Conservation (phyloP, 2,888 invertebrate species). For the Phytoseiulus persimilis region DNA sequence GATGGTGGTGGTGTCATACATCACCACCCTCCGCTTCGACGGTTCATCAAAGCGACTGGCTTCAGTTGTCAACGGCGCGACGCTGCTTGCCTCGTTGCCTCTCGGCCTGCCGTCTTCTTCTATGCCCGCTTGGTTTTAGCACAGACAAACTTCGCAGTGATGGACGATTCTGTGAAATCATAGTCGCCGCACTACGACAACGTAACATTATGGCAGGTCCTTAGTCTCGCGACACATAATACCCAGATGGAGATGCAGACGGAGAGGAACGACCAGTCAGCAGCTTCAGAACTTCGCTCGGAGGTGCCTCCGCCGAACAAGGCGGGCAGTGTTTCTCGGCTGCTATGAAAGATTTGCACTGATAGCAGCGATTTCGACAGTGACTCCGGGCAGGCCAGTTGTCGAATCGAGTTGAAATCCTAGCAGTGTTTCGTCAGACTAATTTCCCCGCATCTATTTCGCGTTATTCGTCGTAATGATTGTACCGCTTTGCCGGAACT, state of each 20-base stretch:
- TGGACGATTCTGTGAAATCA: neutral
- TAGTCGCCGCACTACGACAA: neutral
- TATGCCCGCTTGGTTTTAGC: neutral
- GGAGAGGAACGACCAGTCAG: too few relatives aligned
- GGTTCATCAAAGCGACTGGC: neutral
- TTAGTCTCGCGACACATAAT: slow-evolving; percentile 11
- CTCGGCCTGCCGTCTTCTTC: neutral
- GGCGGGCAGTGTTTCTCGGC: too few relatives aligned
- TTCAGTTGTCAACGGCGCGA: neutral
- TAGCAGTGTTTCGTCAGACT: neutral
- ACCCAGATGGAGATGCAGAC: neutral
- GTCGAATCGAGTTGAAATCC: neutral
- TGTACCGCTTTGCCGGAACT: neutral
- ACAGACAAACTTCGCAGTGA: neutral
- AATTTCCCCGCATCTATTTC: neutral
- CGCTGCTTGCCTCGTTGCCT: neutral
- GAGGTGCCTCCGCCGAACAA: too few relatives aligned
- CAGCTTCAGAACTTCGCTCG: too few relatives aligned
- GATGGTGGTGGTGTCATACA: neutral
- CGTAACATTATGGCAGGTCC: too few relatives aligned
- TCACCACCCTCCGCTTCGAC: slow-evolving; percentile 5
- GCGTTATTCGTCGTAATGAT: neutral
- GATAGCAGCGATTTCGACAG: neutral
- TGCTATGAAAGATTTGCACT: too few relatives aligned
- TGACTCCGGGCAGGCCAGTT: neutral